These are phyloP conservation scores for Enteromius afrohamiltoni DNA, from an alignment of 2,797 vertebrate genomes.

Conservation along the genomic window DNA sequence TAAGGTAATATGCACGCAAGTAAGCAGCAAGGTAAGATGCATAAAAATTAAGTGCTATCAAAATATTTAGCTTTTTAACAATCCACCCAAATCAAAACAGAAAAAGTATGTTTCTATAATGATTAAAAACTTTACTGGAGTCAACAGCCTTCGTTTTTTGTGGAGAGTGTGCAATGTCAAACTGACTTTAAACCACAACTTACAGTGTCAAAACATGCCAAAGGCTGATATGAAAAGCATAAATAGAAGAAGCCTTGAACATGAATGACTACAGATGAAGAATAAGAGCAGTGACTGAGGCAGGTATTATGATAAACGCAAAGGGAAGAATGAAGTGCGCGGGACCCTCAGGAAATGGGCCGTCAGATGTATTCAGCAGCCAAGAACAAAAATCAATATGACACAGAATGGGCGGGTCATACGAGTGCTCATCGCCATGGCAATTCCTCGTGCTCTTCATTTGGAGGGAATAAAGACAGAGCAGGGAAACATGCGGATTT, in stretches of 20 bases:
- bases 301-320: not conserved
- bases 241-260: not conserved
- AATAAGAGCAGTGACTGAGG: not conserved
- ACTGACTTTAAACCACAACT: not conserved
- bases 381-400: conserved; percentile 62
- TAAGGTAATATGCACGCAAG: too few relatives aligned
- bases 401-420: conserved; percentile 58
- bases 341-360: conserved; percentile 35
- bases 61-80: not conserved
- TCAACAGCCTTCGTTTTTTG: not conserved
- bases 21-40: too few relatives aligned
- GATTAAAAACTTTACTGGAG: not conserved
- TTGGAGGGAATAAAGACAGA: conserved; percentile 9
- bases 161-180: not conserved
- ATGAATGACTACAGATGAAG: not conserved
- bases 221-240: not conserved
- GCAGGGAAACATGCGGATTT: conserved; percentile 28
- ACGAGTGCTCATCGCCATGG: conserved; percentile 23
- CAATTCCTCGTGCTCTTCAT: conserved; percentile 10
- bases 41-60: too few relatives aligned
- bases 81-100: not conserved
- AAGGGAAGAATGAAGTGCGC: not conserved
- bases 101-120: not conserved
- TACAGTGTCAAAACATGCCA: not conserved
- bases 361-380: conserved; percentile 40